Conservation (phyloP, 2,888 invertebrate genomes). For the Melangyna quadrimaculata region DNA sequence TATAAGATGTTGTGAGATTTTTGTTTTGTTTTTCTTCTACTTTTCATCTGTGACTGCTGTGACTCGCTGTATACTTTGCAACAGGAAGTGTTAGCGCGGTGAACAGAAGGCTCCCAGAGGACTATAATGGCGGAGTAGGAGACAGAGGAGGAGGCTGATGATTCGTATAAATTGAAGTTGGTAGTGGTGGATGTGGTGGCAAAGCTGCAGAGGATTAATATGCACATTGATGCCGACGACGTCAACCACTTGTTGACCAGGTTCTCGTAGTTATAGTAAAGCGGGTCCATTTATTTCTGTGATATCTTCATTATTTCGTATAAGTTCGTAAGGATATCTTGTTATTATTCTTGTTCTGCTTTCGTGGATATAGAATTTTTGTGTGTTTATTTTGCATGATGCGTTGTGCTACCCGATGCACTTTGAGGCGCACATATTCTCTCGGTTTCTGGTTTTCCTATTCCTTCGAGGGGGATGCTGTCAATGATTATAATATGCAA, state of each 20-base stretch:
- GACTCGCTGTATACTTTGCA: conserved; percentile 23
- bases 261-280: conserved; percentile 58
- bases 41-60: conserved; percentile 17
- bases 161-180: background rate
- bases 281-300: conserved; percentile 69
- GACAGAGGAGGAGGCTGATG: background rate
- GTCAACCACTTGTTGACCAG: conserved; percentile 67
- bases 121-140: background rate
- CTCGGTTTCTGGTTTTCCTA: conserved; percentile 39
- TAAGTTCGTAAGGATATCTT: conserved; percentile 51
- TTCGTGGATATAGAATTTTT: conserved; percentile 34
- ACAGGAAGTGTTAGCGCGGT: conserved; percentile 50
- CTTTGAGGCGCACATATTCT: conserved; percentile 3
- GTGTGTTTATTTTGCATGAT: conserved; percentile 63
- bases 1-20: background rate
- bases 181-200: conserved; percentile 2
- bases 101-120: conserved; percentile 14
- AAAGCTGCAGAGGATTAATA: conserved; percentile 62
- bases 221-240: conserved; percentile 71
- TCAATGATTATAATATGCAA: conserved; percentile 40
- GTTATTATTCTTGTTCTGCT: conserved; percentile 58
- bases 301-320: conserved; percentile 70
- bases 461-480: background rate
- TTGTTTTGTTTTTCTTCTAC: background rate
- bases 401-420: conserved; percentile 37